A percentile compares a stretch with the other conserved stretches of the same genome.
Conservation (phyloP, 2,113 vertebrate species). For the Mus musculus region DNA sequence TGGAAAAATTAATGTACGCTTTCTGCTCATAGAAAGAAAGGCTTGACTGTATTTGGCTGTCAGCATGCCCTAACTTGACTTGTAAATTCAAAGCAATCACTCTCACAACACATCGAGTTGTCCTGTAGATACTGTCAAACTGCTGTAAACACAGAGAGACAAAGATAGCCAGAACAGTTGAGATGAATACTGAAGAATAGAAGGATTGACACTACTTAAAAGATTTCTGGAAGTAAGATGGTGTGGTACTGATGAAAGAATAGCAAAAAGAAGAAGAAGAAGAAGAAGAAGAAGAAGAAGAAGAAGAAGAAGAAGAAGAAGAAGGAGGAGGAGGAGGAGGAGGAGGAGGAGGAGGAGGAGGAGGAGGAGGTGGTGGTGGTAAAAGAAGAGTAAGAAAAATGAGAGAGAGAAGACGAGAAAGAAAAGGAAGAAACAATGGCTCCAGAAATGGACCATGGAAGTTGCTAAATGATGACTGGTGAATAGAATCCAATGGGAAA, state of each 20-base stretch:
- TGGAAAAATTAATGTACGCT: neutral
- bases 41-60: neutral
- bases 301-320: too few species aligned
- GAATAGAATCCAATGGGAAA: neutral
- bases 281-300: neutral
- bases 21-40: neutral
- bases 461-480: neutral
- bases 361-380: too few species aligned
- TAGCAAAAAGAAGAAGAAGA: neutral
- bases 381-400: too few species aligned
- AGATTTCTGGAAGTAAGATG: neutral
- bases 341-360: too few species aligned
- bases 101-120: neutral
- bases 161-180: neutral
- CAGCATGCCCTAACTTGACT: neutral
- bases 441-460: neutral
- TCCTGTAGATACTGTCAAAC: neutral
- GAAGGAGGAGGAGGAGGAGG: too few species aligned
- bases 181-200: neutral
- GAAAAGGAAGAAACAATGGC: neutral
- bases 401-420: neutral
- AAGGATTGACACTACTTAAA: neutral
- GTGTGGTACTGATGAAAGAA: neutral
- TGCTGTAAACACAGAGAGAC: neutral
- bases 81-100: too few species aligned